phyloP scores from a whole-genome alignment of 2,797 vertebrate genomes.

The Alca torda region DNA sequence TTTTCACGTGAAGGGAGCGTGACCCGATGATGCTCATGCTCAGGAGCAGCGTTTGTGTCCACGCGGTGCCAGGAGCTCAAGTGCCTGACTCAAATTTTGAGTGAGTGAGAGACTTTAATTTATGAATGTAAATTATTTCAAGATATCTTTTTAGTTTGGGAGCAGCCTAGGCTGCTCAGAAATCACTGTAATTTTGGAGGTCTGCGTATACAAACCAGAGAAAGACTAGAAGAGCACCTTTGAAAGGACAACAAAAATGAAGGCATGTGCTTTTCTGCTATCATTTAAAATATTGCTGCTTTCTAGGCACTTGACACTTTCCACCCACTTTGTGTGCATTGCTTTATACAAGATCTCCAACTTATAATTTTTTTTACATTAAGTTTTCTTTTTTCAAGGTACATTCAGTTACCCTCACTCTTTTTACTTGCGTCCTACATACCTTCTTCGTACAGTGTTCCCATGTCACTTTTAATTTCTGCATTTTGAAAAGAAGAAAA shows the following conservation, averaged over 20 bases:
- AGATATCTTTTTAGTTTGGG: neutral
- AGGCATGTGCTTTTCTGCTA: neutral
- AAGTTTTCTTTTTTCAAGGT: neutral
- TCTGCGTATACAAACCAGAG: neutral
- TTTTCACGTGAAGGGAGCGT: neutral
- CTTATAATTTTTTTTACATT: neutral
- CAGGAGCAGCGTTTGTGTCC: neutral
- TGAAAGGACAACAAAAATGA: neutral
- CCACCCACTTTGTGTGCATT: neutral
- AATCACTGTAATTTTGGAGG: neutral
- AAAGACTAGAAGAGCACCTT: neutral
- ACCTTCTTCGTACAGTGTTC: neutral
- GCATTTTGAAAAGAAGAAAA: neutral
- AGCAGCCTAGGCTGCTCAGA: neutral
- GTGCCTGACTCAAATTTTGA: neutral
- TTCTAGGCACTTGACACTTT: neutral
- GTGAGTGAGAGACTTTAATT: neutral
- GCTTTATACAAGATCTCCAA: neutral
- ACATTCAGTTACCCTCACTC: neutral
- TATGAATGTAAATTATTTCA: neutral
- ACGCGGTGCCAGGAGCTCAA: fast-evolving
- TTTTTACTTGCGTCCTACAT: neutral
- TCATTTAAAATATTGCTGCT: neutral
- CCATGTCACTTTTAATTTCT: neutral
- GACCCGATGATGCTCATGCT: neutral